These are phyloP conservation scores for Sarcoramphus papa DNA, from an alignment of 2,797 vertebrate species.

Conservation along the genomic window DNA sequence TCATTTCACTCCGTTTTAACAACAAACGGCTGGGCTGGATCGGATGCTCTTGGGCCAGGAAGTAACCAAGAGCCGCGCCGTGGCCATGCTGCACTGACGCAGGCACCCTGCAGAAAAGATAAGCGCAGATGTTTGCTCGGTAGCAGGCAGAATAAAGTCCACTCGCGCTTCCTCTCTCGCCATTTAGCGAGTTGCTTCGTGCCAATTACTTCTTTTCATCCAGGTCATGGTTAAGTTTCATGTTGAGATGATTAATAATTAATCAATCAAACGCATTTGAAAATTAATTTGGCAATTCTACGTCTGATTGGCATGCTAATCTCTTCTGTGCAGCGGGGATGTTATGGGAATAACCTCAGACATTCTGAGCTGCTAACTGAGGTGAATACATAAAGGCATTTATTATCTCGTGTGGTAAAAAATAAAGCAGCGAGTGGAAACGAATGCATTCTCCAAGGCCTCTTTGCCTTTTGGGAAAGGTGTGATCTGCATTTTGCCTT, in stretches of 20 bases:
- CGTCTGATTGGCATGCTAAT: not conserved
- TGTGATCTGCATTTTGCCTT: not conserved
- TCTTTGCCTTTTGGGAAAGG: not conserved
- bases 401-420: not conserved
- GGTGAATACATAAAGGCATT: slow-evolving; percentile 26
- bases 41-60: not conserved
- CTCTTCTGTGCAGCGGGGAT: not conserved
- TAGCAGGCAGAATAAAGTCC: not conserved
- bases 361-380: slow-evolving; percentile 21
- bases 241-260: not conserved
- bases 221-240: not conserved
- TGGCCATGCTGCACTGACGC: fast-evolving
- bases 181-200: not conserved
- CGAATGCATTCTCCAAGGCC: not conserved
- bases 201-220: slow-evolving; percentile 10
- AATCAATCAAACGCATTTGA: slow-evolving; percentile 45
- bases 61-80: fast-evolving
- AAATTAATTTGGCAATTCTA: slow-evolving; percentile 48
- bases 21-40: not conserved
- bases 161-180: not conserved
- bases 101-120: not conserved
- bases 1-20: not conserved
- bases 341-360: not conserved
- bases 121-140: not conserved
- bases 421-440: not conserved